Evolutionary conservation across 2,113 vertebrate genomes (phyloP).

Genomic region (Percopsis transmontana): DNA sequence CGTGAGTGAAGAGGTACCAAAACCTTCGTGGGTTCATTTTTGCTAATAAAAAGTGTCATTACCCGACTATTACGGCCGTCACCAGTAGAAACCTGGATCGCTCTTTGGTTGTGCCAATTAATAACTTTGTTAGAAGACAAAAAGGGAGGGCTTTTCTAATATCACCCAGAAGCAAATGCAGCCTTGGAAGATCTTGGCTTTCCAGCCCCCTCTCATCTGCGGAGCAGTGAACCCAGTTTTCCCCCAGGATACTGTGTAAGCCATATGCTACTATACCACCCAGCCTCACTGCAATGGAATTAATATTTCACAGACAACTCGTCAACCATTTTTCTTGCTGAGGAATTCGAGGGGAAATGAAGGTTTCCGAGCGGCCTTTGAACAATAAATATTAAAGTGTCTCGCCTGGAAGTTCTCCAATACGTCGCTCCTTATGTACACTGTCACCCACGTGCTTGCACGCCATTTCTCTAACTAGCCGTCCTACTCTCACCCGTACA

Average conservation of each 20-base stretch:
- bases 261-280: neutral
- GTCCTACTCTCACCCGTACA: conserved; percentile 29
- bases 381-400: conserved; percentile 68
- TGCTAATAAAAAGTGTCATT: conserved; percentile 41
- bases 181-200: conserved; percentile 53
- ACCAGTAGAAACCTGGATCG: conserved; percentile 35
- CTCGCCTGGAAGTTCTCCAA: conserved; percentile 57
- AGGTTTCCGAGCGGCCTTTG: conserved; percentile 53
- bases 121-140: conserved; percentile 58
- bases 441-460: conserved; percentile 45
- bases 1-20: neutral
- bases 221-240: neutral
- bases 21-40: neutral
- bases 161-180: conserved; percentile 48
- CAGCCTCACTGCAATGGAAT: conserved; percentile 39
- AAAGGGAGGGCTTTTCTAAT: conserved; percentile 56
- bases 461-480: conserved; percentile 34
- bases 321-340: conserved; percentile 50
- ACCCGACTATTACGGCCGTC: conserved; percentile 41
- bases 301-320: conserved; percentile 62
- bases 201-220: neutral
- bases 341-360: conserved; percentile 42
- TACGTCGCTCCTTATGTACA: conserved; percentile 53
- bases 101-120: conserved; percentile 50
- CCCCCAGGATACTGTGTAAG: neutral